Evolutionary conservation across 2,113 vertebrate genomes (phyloP), one percentile per base, ranked within the genome.

Genomic region (Lagopus muta): DNA sequence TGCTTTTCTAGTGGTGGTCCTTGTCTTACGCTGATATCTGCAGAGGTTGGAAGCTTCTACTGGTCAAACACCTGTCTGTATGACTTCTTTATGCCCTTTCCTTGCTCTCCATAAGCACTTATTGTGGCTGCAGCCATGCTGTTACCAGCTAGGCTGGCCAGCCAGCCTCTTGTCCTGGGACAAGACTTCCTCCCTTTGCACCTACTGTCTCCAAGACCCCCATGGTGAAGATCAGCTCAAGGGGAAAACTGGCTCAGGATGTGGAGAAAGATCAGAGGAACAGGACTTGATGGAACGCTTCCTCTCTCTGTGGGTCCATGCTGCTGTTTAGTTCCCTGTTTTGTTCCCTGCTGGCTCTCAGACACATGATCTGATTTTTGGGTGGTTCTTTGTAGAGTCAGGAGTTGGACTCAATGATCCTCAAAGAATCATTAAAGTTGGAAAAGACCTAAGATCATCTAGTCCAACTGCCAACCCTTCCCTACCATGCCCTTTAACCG

Each of bases 231-330:
- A 32, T 27, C n/a, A 76, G 48, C 32, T 6, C 6, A 25, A 89
- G 12, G 22, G 10, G 32, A 21, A 13, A 47, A 36, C 10, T 57
- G 36, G 32, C 7, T 8, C 7, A 1, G 24, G 70, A 61, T n/a
- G 7, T 17, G 28, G 32, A 43, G 13, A 58, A 81, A 16, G 47
- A 21, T 11, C 10, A 16, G 27, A 69, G 21, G 45, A 80, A 27
- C 11, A 40, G 32, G 28, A 30, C 27, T 14, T 61, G 24, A 48
- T 36, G 17, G 28, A 43, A 17, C 10, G 28, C 27, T 19, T 34
- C 3, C 9, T 84, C 34, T 65, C 11, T 1, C 0, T 2, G 2
- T 30, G 10, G 21, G 11, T 13, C 7, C 40, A 13, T 57, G 14
- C 6, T 7, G 22, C 47, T 32, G 22, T n/a, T 52, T 42, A n/a